phyloP scores from a whole-genome alignment of 2,888 invertebrate genomes.

The Nomada fucata region DNA sequence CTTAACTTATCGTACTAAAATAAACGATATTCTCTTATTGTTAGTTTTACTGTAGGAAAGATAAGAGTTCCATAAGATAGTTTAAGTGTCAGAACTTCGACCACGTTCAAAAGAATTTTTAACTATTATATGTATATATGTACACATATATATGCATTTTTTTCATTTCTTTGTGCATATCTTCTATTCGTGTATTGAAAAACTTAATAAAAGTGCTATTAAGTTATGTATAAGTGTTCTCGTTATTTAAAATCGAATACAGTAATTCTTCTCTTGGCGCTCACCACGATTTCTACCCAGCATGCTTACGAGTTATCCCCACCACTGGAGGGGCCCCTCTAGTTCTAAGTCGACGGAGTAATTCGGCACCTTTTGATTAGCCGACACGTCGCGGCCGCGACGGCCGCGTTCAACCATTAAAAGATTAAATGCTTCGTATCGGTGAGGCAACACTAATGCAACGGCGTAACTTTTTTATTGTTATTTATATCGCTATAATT shows the following conservation, averaged over 20 bases:
- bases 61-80: constrained; percentile 32
- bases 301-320: too few species aligned
- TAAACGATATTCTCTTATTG: constrained; percentile 29
- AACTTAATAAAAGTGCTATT: constrained; percentile 49
- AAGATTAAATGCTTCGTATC: too few species aligned
- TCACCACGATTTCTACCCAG: too few species aligned
- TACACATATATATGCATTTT: neutral
- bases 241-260: constrained; percentile 3
- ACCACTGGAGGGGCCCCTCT: too few species aligned
- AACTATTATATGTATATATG: constrained; percentile 13
- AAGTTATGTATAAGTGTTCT: constrained; percentile 18
- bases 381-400: too few species aligned
- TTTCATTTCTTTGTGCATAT: constrained; percentile 45
- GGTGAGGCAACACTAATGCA: too few species aligned
- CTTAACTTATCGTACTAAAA: constrained; percentile 23
- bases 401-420: too few species aligned
- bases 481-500: too few species aligned
- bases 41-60: constrained; percentile 46
- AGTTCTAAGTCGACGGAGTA: too few species aligned
- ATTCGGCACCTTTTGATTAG: too few species aligned
- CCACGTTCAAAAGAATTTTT: constrained; percentile 39
- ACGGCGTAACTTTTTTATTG: too few species aligned
- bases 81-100: constrained; percentile 46
- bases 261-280: too few species aligned
- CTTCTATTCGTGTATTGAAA: constrained; percentile 41